Percentiles rank a stretch among this genome's conserved stretches.
Conservation (phyloP, 1,140 invertebrate genomes). For the Diabrotica virgifera region DNA sequence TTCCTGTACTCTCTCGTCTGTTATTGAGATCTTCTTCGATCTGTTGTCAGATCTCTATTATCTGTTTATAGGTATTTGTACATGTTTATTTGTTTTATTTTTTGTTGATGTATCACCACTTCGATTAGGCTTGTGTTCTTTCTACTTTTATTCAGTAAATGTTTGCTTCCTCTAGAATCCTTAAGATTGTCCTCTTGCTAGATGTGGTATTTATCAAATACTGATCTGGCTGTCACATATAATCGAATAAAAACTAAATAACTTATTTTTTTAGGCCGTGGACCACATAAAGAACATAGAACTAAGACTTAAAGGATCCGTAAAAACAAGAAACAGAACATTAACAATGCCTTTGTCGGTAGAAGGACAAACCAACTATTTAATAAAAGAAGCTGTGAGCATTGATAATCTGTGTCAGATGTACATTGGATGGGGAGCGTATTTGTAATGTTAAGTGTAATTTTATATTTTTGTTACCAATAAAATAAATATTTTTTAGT, state of each 20-base stretch:
- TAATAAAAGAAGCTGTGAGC: slow-evolving; percentile 89
- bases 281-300: slow-evolving; percentile 82
- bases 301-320: slow-evolving; percentile 77
- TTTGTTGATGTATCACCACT: too few relatives aligned
- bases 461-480: too few relatives aligned
- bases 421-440: slow-evolving; percentile 94
- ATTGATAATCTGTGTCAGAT: slow-evolving; percentile 89
- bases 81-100: too few relatives aligned
- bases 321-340: slow-evolving; percentile 57
- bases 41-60: too few relatives aligned
- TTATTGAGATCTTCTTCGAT: too few relatives aligned
- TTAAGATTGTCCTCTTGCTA: too few relatives aligned
- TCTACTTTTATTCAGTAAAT: too few relatives aligned
- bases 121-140: too few relatives aligned
- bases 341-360: slow-evolving; percentile 69
- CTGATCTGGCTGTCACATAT: background rate
- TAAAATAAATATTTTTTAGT: too few relatives aligned
- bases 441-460: slow-evolving; percentile 48
- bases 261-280: slow-evolving; percentile 57
- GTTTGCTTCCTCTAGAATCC: background rate
- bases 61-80: too few relatives aligned
- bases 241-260: too few relatives aligned
- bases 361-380: slow-evolving; percentile 87
- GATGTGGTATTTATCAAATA: background rate
- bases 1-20: too few relatives aligned